Percentiles rank a stretch among this genome's conserved stretches.
phyloP scores from a whole-genome alignment of 2,888 invertebrate genomes.

The Cephus sareptanus region DNA sequence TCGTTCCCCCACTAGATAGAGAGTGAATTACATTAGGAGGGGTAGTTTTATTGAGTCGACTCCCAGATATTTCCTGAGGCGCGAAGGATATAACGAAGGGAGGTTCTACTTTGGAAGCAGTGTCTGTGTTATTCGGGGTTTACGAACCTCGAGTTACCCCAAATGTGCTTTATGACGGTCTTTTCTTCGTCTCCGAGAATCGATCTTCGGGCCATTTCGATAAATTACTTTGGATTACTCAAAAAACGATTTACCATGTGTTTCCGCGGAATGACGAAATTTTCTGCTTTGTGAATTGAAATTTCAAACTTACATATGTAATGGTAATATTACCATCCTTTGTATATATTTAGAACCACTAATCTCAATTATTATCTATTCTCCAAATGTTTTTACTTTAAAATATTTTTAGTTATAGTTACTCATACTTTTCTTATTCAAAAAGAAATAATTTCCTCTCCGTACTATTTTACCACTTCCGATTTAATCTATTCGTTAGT shows the following conservation, averaged over 20 bases:
- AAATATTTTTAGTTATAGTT: no score
- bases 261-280: background rate
- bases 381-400: no score
- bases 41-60: constrained; percentile 47
- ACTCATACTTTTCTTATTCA: no score
- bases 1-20: constrained; percentile 17
- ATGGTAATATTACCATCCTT: background rate
- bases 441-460: no score
- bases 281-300: no score
- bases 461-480: no score
- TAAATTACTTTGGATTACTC: background rate
- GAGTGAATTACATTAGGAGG: constrained; percentile 48
- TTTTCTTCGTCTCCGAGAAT: background rate
- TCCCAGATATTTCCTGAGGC: constrained; percentile 34
- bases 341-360: background rate
- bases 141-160: background rate
- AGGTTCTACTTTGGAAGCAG: background rate
- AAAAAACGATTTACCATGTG: background rate
- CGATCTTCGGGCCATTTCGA: background rate
- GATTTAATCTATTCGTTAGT: no score
- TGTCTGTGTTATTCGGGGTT: background rate
- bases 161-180: background rate
- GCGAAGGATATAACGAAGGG: background rate
- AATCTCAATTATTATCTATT: background rate
- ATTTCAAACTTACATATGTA: no score